Base-by-base conservation (phyloP, 2,113 vertebrate genomes). In the Zapornia atra region DNA sequence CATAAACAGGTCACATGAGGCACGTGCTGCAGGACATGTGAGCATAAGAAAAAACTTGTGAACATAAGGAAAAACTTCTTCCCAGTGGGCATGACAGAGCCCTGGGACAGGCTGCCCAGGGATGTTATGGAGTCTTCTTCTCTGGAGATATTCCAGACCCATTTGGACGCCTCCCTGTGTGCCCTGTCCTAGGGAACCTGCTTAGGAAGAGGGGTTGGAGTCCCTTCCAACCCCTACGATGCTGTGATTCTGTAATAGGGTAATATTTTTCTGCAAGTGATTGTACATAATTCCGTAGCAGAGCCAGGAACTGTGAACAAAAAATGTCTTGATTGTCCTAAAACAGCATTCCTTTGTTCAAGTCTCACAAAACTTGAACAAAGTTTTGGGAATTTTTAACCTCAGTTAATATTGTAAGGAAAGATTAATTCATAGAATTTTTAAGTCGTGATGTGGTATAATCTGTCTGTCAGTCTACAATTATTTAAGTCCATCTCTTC, bases 1-100 rank as follows among this genome's bases (percentile, higher is more conserved):
- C 6, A 13, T 34, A 4, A 72, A 33, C 11, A 48, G 15, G 5
- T 17, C 21, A 1, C 2, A 7, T 60, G 29, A n/a, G 40, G 22
- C 20, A 24, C 9, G 6, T 0, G 3, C 22, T 15, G 10, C 3
- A 1, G 31, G 9, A 38, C 21, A 46, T 46, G 44, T 46, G 44
- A 46, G 44, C 44, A 46, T 46, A 18, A 46, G 44, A 46, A 46
- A 46, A 46, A 46, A 19, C 44, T 46, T 18, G 17, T 44, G 44
- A 46, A 46, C 15, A 42, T 42, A 42, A 42, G 44, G 44, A 18
- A 46, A 46, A 46, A 46, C 44, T 46, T 46, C 19, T 46, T 46
- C 44, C 3, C 17, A 19, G 44, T 46, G 44, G 19, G 44, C 17
- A 17, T 46, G 44, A 46, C 8, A 19, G 44, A 46, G 44, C 44